Base-by-base conservation (phyloP, 2,797 vertebrate genomes). In the Cottoperca gobio region DNA sequence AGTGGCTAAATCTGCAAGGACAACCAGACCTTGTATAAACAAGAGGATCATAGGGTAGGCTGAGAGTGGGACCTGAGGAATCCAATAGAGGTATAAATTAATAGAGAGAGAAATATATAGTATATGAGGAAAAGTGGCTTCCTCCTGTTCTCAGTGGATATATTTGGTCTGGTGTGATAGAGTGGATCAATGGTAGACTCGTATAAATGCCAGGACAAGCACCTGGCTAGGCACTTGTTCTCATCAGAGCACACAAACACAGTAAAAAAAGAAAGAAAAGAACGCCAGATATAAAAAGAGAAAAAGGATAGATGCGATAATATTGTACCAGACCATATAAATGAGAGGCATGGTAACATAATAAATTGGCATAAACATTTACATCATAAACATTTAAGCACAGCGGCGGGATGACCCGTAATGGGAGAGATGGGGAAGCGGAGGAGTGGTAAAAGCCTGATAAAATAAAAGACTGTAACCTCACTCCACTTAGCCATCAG, bases 1-100 rank as follows among this genome's bases (percentile, higher is more conserved):
- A 97, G 95, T 86, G 90, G 91, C 93, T 94, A 94, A 95, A 96
- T 96, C 92, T 94, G 93, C 91, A 93, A 94, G 94, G 95, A 94
- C 93, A 94, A 92, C 91, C 91, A 93, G 91, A 88, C 93, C 94
- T 94, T 94, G 93, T 95, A 93, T 94, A 96, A 95, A 90, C 65
- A 70, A 79, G 37, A 58, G 49, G 70, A 84, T 86, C 80, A 85
- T 19, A 70, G 40, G 39, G 26, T 40, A 49, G 37, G 50, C 73
- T 13, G n/a, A 65, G 76, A 78, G 73, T n/a, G 24, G 40, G 73
- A 73, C 54, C 68, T 7, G 31, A 79, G 53, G 42, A 84, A 82
- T 77, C 73, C 76, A 80, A 87, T 85, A 84, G 65, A 57, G 50
- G 46, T 66, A 55, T 69, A 81, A 80, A 87, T 75, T 71, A 37